Evolutionary conservation across 2,888 invertebrate genomes (phyloP), one percentile per base, ranked within the genome.

Genomic region (Lymantria monacha): DNA sequence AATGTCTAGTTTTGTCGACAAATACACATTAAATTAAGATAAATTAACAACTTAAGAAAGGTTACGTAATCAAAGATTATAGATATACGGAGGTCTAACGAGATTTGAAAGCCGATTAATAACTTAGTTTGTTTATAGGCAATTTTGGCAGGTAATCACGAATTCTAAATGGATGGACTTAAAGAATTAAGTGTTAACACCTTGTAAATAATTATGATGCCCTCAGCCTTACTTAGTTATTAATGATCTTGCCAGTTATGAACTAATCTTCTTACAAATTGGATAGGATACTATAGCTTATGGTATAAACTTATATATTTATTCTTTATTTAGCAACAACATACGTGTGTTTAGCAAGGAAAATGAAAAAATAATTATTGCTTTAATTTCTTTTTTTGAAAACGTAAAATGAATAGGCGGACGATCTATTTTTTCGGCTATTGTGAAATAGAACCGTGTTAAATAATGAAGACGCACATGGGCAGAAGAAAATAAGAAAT

Each of bases 231-330:
- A 55, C 56, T 45, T 50, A 51, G 47, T 67, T 55, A 68, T 65
- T 81, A 78, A 85, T 79, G 74, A 73, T 78, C 73, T 81, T 67
- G 68, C 67, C 69, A 62, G 70, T 69, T 82, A 22, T 22, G 2
- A 22, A 5, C 5, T 22, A 86, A 85, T 84, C 85, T 72, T 57
- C 81, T 85, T 80, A 74, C 61, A 62, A 68, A 73, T 72, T 78
- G 85, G 76, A 69, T 78, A 70, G 59, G 69, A 60, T 7, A 38
- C 33, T 33, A 33, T 10, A 44, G 14, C 14, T 12, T 14, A 22
- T 2, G 5, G 22, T 5, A 22, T 22, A 22, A 22, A 22, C 22
- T 22, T 22, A 3, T 3, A 22, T 22, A 22, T 22, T 22, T 3
- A 22, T 22, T 22, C 22, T 5, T 22, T n/a, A n/a, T n/a, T 22